Conservation (phyloP, 1,140 invertebrate genomes). For the Bombyx mori region DNA sequence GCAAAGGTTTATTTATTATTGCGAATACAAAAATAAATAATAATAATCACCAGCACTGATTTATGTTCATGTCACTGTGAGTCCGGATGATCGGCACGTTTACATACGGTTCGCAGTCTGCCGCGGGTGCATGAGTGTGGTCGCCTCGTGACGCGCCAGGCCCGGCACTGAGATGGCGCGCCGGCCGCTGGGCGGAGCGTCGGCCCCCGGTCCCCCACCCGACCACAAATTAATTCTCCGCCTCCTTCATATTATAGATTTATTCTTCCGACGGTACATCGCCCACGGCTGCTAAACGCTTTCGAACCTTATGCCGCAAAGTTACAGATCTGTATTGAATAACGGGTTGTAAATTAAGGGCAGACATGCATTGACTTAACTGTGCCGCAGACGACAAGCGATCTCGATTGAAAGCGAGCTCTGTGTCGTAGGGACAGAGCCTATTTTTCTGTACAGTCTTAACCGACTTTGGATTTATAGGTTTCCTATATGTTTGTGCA, state of each 20-base stretch:
- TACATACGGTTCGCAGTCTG: background rate
- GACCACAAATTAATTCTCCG: slow-evolving; percentile 59
- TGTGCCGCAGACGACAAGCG: slow-evolving; percentile 32
- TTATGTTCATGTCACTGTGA: slow-evolving; percentile 5
- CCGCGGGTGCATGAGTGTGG: slow-evolving; percentile 20
- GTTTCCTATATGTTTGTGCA: slow-evolving; percentile 43
- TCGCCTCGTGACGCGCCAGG: slow-evolving; percentile 27
- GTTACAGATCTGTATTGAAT: slow-evolving; percentile 61
- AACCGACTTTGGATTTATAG: slow-evolving; percentile 44
- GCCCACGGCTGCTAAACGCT: slow-evolving; percentile 44
- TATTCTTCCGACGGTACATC: slow-evolving; percentile 56
- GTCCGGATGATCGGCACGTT: background rate
- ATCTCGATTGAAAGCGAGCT: slow-evolving; percentile 26
- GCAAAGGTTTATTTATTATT: too few relatives aligned
- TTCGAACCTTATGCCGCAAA: slow-evolving; percentile 54
- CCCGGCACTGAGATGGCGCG: slow-evolving; percentile 60
- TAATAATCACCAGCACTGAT: slow-evolving; percentile 5
- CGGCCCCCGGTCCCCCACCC: slow-evolving; percentile 43
- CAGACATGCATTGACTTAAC: slow-evolving; percentile 57
- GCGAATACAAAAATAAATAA: too few relatives aligned
- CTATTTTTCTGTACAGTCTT: slow-evolving; percentile 20
- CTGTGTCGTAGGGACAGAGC: slow-evolving; percentile 24
- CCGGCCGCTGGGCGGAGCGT: slow-evolving; percentile 40
- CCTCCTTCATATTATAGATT: slow-evolving; percentile 70
- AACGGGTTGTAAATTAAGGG: slow-evolving; percentile 54